Conservation (phyloP, 2,888 invertebrate genomes). For the Euzophera pinguis region DNA sequence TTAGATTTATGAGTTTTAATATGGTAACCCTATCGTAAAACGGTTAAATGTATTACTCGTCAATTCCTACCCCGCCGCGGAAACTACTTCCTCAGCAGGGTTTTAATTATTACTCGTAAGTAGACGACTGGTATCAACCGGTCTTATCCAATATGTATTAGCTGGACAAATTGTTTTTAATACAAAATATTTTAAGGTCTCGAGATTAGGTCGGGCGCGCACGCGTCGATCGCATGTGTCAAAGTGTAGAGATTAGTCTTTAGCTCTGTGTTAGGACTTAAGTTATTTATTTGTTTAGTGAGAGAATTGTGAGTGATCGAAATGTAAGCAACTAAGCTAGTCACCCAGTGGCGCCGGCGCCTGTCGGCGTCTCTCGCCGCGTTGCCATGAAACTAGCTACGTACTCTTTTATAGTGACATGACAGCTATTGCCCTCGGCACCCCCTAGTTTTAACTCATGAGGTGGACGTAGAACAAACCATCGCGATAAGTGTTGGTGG, state of each 20-base stretch:
- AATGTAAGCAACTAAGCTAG: slow-evolving; percentile 74
- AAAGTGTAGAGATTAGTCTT: slow-evolving; percentile 45
- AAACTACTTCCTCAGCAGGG: slow-evolving; percentile 24
- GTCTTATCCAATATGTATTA: slow-evolving; percentile 58
- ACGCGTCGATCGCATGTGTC: slow-evolving; percentile 45
- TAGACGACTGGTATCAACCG: slow-evolving; percentile 43
- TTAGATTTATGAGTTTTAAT: slow-evolving; percentile 52
- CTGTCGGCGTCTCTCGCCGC: slow-evolving; percentile 46
- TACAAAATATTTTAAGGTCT: slow-evolving; percentile 41
- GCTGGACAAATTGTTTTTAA: slow-evolving; percentile 75
- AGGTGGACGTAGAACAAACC: slow-evolving; percentile 8
- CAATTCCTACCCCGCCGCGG: slow-evolving; percentile 39
- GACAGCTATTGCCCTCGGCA: slow-evolving; percentile 34
- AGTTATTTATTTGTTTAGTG: slow-evolving; percentile 77
- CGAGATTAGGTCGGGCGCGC: slow-evolving; percentile 35
- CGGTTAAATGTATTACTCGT: slow-evolving; percentile 40
- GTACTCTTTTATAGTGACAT: slow-evolving; percentile 32
- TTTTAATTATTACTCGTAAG: slow-evolving; percentile 43
- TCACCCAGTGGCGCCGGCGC: slow-evolving; percentile 54
- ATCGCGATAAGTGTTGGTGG: slow-evolving; percentile 1
- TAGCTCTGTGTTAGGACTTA: slow-evolving; percentile 55
- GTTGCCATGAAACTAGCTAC: slow-evolving; percentile 67
- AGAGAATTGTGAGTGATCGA: slow-evolving; percentile 61
- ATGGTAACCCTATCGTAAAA: slow-evolving; percentile 34
- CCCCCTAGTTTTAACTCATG: slow-evolving; percentile 8